These are phyloP conservation scores for Malurus alboscapulatus DNA, from an alignment of 2,113 vertebrate species.

Conservation along the genomic window DNA sequence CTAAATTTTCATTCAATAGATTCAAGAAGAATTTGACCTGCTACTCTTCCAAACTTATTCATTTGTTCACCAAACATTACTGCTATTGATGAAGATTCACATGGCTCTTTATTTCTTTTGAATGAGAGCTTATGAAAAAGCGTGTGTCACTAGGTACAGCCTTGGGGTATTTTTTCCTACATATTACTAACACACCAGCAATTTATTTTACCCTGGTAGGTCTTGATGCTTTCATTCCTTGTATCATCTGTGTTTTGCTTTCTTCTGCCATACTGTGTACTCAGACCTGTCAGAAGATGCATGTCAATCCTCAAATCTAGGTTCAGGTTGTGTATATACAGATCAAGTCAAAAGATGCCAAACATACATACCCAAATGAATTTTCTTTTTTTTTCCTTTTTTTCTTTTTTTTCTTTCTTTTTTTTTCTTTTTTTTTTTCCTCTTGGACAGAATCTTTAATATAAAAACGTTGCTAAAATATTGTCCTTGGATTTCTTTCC, in stretches of 20 bases:
- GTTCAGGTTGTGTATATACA: neutral
- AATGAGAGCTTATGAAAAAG: neutral
- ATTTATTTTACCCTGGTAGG: neutral
- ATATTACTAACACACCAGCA: neutral
- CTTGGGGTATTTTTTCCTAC: neutral
- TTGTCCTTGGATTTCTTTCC: neutral
- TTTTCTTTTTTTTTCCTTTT: rapidly evolving
- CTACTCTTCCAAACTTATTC: neutral
- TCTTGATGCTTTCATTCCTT: neutral
- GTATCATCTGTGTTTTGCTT: neutral
- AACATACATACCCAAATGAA: neutral
- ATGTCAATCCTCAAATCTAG: neutral
- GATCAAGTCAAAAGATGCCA: neutral
- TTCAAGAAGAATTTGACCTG: neutral
- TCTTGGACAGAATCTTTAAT: neutral
- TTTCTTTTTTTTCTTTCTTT: neutral
- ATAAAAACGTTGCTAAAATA: neutral
- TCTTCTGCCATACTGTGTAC: neutral
- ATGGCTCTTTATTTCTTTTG: neutral
- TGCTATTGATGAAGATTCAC: neutral
- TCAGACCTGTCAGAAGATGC: neutral
- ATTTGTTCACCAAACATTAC: neutral
- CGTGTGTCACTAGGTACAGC: rapidly evolving
- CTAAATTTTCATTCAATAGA: neutral
- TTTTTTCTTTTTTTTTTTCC: neutral